These are phyloP conservation scores for Ridgeia piscesae DNA, from an alignment of 1,140 invertebrate species.

Conservation along the genomic window DNA sequence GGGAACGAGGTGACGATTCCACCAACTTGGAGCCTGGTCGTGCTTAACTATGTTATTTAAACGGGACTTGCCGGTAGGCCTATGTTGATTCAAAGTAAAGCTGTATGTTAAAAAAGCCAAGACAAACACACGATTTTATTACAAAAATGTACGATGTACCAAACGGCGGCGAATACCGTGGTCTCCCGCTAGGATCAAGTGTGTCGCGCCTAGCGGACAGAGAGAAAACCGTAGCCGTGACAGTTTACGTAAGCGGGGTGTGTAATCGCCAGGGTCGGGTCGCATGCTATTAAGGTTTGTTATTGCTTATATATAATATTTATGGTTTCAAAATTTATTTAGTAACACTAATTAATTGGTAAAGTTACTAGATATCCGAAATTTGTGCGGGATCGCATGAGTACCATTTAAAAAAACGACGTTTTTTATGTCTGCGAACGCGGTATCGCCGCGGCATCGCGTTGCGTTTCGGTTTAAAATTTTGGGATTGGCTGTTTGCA, in stretches of 20 bases:
- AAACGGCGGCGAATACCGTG: neutral
- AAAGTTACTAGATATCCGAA: neutral
- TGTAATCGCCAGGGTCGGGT: neutral
- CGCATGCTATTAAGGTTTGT: neutral
- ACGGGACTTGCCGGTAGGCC: too few species aligned
- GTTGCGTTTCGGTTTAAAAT: neutral
- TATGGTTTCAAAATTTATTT: neutral
- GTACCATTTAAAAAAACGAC: neutral
- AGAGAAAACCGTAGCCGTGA: neutral
- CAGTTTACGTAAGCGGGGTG: neutral
- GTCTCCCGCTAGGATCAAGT: neutral
- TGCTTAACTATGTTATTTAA: too few species aligned
- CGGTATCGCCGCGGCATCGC: neutral
- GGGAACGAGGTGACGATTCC: too few species aligned
- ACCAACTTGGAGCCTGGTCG: too few species aligned
- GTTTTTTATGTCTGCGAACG: neutral
- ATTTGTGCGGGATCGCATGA: neutral
- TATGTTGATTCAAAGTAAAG: too few species aligned
- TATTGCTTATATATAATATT: neutral
- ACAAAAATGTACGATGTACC: too few species aligned
- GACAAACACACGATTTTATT: too few species aligned
- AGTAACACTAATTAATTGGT: neutral
- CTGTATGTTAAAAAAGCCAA: too few species aligned
- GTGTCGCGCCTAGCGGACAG: neutral
- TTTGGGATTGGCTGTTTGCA: too few species aligned